These are phyloP conservation scores for Osmoderma eremita DNA, from an alignment of 2,888 invertebrate species.

Conservation along the genomic window DNA sequence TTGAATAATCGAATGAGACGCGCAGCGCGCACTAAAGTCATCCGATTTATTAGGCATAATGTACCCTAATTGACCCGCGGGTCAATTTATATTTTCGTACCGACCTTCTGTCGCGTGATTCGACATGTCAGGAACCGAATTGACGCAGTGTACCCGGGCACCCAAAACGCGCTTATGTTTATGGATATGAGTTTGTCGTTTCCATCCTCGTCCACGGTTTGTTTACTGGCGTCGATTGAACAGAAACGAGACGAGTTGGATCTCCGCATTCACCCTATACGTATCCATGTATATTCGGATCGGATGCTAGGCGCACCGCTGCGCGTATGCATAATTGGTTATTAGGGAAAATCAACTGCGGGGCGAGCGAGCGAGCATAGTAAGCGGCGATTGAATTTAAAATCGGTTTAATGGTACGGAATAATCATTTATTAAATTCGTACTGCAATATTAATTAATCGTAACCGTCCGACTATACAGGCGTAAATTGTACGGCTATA, in stretches of 20 bases:
- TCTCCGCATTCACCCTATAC: not conserved
- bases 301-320: constrained; percentile 42
- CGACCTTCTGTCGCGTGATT: constrained; percentile 63
- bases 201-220: constrained; percentile 5
- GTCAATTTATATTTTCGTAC: not conserved
- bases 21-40: too few species aligned
- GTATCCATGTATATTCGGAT: not conserved
- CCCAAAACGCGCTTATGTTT: constrained; percentile 57
- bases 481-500: too few species aligned
- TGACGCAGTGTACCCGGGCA: constrained; percentile 62
- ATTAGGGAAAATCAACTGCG: constrained; percentile 48
- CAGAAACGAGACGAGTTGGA: not conserved
- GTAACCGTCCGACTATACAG: too few species aligned
- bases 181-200: constrained; percentile 56
- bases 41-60: too few species aligned
- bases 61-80: too few species aligned
- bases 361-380: not conserved
- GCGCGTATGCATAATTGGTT: constrained; percentile 58
- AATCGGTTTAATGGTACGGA: constrained; percentile 59
- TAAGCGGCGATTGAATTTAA: constrained; percentile 59
- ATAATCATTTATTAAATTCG: constrained; percentile 44
- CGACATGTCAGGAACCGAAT: constrained; percentile 63
- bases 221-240: not conserved
- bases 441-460: constrained; percentile 14
- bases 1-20: too few species aligned